Evolutionary conservation across 2,888 invertebrate species (phyloP).

Genomic region (Epistrophe eligans): DNA sequence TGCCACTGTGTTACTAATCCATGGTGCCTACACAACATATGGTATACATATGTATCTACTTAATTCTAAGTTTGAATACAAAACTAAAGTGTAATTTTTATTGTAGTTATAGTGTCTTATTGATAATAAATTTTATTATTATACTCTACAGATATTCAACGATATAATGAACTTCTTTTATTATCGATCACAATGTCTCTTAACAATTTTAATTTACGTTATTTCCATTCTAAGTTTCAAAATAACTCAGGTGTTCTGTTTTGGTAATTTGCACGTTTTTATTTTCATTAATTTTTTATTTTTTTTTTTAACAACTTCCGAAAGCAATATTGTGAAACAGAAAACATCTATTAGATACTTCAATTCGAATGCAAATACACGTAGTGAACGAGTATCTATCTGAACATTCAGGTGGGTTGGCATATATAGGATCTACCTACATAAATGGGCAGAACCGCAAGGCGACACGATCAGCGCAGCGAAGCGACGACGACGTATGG

Average conservation of each 20-base stretch:
- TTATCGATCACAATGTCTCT: neutral
- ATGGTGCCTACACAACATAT: too few species aligned
- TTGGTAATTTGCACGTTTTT: slow-evolving; percentile 40
- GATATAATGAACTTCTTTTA: slow-evolving; percentile 29
- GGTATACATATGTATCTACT: neutral
- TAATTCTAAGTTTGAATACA: slow-evolving; percentile 27
- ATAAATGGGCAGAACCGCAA: slow-evolving; percentile 62
- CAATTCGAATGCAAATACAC: slow-evolving; percentile 45
- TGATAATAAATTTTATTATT: slow-evolving; percentile 22
- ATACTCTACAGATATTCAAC: neutral
- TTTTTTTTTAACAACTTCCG: slow-evolving; percentile 60
- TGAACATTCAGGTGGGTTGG: slow-evolving; percentile 63
- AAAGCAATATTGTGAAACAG: slow-evolving; percentile 64
- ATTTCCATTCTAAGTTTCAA: slow-evolving; percentile 19
- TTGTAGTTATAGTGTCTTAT: neutral
- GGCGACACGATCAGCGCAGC: slow-evolving; percentile 43
- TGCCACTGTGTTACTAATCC: too few species aligned
- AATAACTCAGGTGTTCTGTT: slow-evolving; percentile 45
- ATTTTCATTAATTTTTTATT: slow-evolving; percentile 7
- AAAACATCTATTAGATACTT: slow-evolving; percentile 56
- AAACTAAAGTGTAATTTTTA: neutral
- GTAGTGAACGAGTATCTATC: slow-evolving; percentile 8
- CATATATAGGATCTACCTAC: slow-evolving; percentile 60
- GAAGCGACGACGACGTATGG: slow-evolving; percentile 49
- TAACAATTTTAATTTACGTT: slow-evolving; percentile 15